A percentile compares a stretch with the other conserved stretches of the same genome.
phyloP scores from a whole-genome alignment of 2,113 vertebrate genomes.

The Pitta sordida region DNA sequence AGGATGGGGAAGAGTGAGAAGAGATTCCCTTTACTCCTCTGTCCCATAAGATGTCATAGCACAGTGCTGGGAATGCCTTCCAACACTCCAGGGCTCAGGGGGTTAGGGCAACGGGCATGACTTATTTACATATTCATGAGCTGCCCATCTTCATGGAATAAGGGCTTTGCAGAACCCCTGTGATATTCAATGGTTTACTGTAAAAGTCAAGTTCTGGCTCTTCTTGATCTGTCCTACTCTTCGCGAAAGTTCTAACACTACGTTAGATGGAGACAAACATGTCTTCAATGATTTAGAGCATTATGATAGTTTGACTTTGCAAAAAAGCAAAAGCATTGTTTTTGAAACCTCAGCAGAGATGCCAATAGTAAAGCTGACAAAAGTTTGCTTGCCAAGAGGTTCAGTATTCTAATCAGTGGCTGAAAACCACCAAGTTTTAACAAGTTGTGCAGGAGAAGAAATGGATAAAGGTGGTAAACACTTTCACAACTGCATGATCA shows the following conservation, averaged over 20 bases:
- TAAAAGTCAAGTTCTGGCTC: neutral
- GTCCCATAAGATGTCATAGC: too few species aligned
- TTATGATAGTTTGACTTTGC: neutral
- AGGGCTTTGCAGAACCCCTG: too few species aligned
- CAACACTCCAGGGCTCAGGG: too few species aligned
- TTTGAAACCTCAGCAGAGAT: neutral
- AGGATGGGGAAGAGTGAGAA: too few species aligned
- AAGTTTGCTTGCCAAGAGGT: neutral
- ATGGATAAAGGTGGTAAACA: neutral
- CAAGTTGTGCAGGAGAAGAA: neutral
- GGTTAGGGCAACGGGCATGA: too few species aligned
- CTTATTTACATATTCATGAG: too few species aligned
- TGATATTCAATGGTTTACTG: too few species aligned
- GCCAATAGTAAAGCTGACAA: neutral
- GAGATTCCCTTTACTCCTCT: too few species aligned
- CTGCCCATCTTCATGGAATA: too few species aligned
- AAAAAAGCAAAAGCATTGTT: neutral
- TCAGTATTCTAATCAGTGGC: neutral
- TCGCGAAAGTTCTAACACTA: neutral
- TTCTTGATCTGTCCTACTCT: neutral
- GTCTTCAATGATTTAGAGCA: neutral
- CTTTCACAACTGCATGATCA: neutral
- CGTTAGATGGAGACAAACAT: neutral
- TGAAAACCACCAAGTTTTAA: neutral
- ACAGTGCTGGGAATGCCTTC: too few species aligned